Evolutionary conservation across 2,113 vertebrate genomes (phyloP).

Genomic region (Lagopus muta): DNA sequence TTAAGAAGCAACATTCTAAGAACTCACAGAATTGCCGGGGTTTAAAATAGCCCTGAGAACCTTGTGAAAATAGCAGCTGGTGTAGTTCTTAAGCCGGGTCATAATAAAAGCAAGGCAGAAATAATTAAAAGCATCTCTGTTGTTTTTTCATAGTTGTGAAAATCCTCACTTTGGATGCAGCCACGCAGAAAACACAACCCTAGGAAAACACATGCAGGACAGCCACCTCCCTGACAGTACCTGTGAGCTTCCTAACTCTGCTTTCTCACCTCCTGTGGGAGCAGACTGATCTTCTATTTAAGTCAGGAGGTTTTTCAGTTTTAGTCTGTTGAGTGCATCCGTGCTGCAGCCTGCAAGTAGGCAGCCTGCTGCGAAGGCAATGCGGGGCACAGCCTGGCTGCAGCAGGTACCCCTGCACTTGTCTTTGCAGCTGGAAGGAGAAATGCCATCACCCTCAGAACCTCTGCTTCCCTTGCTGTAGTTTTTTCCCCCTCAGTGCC

Average conservation of each 20-base stretch:
- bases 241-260: no score
- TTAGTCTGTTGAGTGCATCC: no score
- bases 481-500: neutral
- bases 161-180: neutral
- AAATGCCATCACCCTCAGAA: neutral
- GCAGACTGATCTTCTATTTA: no score
- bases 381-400: neutral
- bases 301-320: no score
- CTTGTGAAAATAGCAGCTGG: neutral
- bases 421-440: neutral
- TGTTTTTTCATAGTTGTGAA: neutral
- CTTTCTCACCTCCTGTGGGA: no score
- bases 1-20: conserved; percentile 21
- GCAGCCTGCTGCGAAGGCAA: no score
- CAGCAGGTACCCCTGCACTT: neutral
- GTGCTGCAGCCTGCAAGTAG: no score
- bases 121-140: neutral
- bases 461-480: neutral
- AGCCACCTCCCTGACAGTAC: no score
- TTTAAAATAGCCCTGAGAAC: conserved; percentile 48
- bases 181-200: neutral
- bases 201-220: neutral
- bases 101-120: neutral
- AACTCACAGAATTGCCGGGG: neutral
- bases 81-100: neutral